phyloP scores from a whole-genome alignment of 2,113 vertebrate genomes.

The Alethe diademata region DNA sequence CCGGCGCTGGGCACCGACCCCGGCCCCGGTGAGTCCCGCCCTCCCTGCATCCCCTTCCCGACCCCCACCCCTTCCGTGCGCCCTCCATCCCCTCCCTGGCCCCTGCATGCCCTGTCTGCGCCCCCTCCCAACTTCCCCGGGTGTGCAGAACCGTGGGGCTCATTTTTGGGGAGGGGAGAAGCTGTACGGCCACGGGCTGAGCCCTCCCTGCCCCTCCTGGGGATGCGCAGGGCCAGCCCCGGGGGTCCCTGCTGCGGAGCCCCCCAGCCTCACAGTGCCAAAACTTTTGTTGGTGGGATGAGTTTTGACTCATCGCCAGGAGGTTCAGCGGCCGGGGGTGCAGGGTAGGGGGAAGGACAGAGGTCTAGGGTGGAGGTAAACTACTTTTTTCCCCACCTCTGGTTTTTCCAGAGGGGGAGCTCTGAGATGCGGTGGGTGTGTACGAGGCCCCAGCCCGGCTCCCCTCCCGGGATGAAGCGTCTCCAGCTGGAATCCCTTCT shows the following conservation, averaged over 20 bases:
- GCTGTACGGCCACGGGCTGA: background rate
- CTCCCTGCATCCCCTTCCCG: background rate
- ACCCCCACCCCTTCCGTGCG: background rate
- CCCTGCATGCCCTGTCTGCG: background rate
- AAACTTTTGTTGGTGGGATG: background rate
- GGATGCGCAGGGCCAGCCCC: background rate
- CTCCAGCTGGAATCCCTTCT: background rate
- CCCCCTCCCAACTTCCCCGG: background rate
- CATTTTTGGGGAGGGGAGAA: background rate
- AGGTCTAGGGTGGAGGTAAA: background rate
- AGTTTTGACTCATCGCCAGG: background rate
- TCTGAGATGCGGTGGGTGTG: background rate
- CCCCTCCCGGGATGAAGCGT: background rate
- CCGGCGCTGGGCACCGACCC: background rate
- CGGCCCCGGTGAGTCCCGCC: background rate
- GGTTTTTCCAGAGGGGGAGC: background rate
- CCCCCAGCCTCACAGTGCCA: background rate
- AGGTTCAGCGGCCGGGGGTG: background rate
- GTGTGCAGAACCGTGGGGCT: background rate
- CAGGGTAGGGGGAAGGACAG: background rate
- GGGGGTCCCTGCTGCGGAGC: too few species aligned
- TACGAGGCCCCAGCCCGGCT: background rate
- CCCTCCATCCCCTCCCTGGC: background rate
- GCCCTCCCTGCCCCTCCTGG: background rate
- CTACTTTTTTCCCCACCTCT: background rate